Conservation (phyloP, 2,888 invertebrate genomes). For the Cheilosia soror region DNA sequence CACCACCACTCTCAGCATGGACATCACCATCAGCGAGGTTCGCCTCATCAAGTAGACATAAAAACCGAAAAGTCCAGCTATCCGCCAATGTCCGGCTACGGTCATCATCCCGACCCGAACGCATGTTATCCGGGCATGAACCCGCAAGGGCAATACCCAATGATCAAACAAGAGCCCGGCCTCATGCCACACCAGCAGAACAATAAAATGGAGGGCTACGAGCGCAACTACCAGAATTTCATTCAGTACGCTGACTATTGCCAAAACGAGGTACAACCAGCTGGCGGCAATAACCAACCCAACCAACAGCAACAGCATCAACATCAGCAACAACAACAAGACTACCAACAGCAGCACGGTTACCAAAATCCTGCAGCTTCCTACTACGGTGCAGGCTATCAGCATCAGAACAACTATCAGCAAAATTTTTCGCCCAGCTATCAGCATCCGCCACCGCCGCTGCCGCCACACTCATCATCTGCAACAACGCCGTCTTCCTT, state of each 20-base stretch:
- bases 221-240: conserved; percentile 84
- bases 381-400: conserved; percentile 80
- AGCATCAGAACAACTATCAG: conserved; percentile 82
- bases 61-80: conserved; percentile 73
- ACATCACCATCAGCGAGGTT: conserved; percentile 59
- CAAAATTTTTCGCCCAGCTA: conserved; percentile 82
- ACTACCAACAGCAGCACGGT: conserved; percentile 79
- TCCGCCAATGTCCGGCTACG: conserved; percentile 67
- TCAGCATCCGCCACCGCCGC: conserved; percentile 79
- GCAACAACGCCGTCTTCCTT: conserved; percentile 76
- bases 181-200: conserved; percentile 81
- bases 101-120: conserved; percentile 77
- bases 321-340: conserved; percentile 79
- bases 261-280: conserved; percentile 82
- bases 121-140: conserved; percentile 78
- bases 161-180: conserved; percentile 83
- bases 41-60: conserved; percentile 74
- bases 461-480: conserved; percentile 76
- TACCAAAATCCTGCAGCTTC: conserved; percentile 81
- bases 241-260: conserved; percentile 84
- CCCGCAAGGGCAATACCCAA: conserved; percentile 80
- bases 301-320: conserved; percentile 79
- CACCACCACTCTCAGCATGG: conserved; percentile 69
- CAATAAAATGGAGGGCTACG: conserved; percentile 84
- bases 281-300: conserved; percentile 77